These are phyloP conservation scores for Thereva nobilitata DNA, from an alignment of 2,888 invertebrate species.

Conservation along the genomic window DNA sequence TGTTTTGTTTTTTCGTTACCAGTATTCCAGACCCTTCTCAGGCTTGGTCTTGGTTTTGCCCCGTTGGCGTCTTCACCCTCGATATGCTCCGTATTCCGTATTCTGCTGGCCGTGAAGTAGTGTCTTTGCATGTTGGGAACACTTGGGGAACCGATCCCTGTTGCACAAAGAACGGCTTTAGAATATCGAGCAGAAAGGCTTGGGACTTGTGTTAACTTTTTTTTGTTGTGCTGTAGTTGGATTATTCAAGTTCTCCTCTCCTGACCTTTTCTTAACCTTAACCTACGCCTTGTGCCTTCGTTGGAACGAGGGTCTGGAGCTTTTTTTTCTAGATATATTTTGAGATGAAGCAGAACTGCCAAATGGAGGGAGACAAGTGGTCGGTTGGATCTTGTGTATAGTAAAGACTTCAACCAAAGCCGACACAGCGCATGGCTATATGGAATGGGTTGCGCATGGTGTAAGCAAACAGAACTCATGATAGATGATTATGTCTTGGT, in stretches of 20 bases:
- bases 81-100: background rate
- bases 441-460: too few relatives aligned
- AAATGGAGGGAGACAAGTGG: background rate
- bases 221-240: background rate
- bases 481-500: too few relatives aligned
- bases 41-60: slow-evolving; percentile 3
- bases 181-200: too few relatives aligned
- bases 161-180: slow-evolving; percentile 24
- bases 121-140: background rate
- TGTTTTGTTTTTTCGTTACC: slow-evolving; percentile 10
- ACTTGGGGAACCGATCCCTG: slow-evolving; percentile 3
- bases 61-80: background rate
- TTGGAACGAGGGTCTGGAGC: slow-evolving; percentile 1
- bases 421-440: too few relatives aligned
- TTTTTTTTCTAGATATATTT: slow-evolving; percentile 8
- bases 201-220: background rate
- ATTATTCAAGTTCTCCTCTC: background rate
- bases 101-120: slow-evolving; percentile 7
- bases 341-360: slow-evolving; percentile 10
- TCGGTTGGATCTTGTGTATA: too few relatives aligned
- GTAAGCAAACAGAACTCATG: too few relatives aligned
- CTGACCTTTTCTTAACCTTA: slow-evolving; percentile 24
- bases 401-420: too few relatives aligned
- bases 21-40: slow-evolving; percentile 15
- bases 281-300: slow-evolving; percentile 7